Conservation (phyloP, 2,797 vertebrate genomes). For the Pyrocephalus nanus region DNA sequence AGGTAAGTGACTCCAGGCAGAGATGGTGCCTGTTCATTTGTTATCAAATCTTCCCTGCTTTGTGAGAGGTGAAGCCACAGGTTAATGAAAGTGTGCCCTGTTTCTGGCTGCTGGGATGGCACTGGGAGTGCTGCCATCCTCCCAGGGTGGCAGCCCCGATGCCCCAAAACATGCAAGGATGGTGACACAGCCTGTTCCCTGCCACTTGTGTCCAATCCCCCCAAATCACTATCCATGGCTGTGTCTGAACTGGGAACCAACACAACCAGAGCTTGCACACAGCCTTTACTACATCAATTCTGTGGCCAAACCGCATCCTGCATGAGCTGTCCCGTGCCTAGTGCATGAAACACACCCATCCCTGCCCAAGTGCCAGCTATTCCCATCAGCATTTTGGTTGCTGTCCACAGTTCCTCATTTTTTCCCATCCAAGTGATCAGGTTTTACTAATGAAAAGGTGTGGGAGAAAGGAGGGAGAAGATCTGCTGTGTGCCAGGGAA, state of each 20-base stretch:
- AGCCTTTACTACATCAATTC: neutral
- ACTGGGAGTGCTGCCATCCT: rapidly evolving
- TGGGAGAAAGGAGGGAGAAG: neutral
- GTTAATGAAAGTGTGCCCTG: rapidly evolving
- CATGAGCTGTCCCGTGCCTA: neutral
- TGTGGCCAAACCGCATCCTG: rapidly evolving
- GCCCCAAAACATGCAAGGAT: rapidly evolving
- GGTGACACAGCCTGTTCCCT: neutral
- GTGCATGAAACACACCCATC: rapidly evolving
- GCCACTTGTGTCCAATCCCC: neutral
- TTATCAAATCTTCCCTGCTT: neutral
- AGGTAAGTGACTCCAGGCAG: neutral
- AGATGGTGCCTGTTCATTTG: neutral
- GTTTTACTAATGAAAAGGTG: neutral
- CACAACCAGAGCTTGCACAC: rapidly evolving
- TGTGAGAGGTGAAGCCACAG: neutral
- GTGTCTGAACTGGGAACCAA: rapidly evolving
- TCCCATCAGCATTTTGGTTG: no score
- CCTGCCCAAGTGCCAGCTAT: neutral
- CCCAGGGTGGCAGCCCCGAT: rapidly evolving
- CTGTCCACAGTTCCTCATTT: neutral
- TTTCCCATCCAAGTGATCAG: neutral
- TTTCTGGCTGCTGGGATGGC: neutral
- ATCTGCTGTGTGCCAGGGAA: neutral
- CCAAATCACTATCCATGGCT: rapidly evolving